Evolutionary conservation across 1,140 invertebrate species (phyloP).

Genomic region (Zaprionus nigranus): DNA sequence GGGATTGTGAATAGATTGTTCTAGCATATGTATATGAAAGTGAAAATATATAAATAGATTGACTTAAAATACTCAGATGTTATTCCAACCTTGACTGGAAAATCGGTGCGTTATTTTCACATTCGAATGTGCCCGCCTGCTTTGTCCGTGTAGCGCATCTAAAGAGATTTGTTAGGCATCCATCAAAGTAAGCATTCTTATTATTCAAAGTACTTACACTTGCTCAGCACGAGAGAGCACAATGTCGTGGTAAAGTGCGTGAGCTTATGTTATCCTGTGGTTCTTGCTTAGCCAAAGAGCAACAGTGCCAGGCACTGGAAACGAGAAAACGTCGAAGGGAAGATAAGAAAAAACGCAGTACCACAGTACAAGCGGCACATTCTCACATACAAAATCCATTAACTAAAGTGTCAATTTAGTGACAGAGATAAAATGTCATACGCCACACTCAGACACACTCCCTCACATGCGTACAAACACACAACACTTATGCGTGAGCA

Average conservation of each 20-base stretch:
- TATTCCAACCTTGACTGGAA: not conserved
- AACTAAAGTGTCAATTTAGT: constrained; percentile 84
- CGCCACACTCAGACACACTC: constrained; percentile 44
- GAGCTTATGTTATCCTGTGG: constrained; percentile 42
- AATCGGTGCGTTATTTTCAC: not conserved
- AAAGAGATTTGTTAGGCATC: constrained; percentile 73
- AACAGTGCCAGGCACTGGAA: constrained; percentile 53
- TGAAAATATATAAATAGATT: not conserved
- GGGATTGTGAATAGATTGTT: not conserved
- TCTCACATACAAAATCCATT: constrained; percentile 82
- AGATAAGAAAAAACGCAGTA: constrained; percentile 55
- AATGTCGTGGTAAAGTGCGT: constrained; percentile 65
- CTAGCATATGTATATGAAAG: not conserved
- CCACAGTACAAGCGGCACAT: constrained; percentile 59
- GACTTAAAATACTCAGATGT: not conserved
- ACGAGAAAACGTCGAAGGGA: constrained; percentile 19
- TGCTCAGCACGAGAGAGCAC: constrained; percentile 23
- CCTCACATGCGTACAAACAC: constrained; percentile 32
- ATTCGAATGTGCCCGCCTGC: constrained; percentile 2
- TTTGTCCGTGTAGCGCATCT: constrained; percentile 27
- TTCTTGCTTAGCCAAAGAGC: constrained; percentile 45
- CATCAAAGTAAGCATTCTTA: constrained; percentile 81
- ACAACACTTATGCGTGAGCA: constrained; percentile 42
- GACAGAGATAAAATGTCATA: constrained; percentile 84
- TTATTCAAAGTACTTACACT: constrained; percentile 79